Base-by-base conservation (phyloP, 2,888 invertebrate species). In the Limnephilus lunatus region DNA sequence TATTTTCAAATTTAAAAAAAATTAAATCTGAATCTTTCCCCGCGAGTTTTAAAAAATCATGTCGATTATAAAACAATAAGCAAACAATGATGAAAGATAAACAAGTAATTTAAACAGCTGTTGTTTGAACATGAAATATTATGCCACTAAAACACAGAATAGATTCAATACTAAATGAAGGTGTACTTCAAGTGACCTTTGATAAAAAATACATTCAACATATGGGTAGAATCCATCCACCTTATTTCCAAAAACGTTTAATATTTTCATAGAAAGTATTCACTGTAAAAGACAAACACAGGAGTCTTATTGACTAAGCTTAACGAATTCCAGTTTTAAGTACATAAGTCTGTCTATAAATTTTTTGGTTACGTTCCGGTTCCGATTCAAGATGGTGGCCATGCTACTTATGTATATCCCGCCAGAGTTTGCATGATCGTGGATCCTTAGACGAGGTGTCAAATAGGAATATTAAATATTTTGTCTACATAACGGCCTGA, bases 241-340 rank as follows among this genome's bases (percentile, higher is more conserved):
- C 19, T 1, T 53, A 19, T 87, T 86, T 53, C 31, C 25, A 31
- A 53, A 87, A 53, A 68, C 19, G 2, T 30, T 48, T 31, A 53
- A 81, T 89, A 89, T 89, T 39, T 39, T 15, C 81, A 35, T 12
- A 89, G 35, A 81, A 32, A 89, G 25, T 89, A 81, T 81, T 89
- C 89, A 81, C 35, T 81, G 81, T n/a, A 81, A n/a, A n/a, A n/a
- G n/a, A n/a, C n/a, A n/a, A 81, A 89, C 81, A 48, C 30, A 32
- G 19, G 19, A 81, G 81, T n/a, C 81, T 35, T 48, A 68, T 48
- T 12, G 44, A 12, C 44, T 44, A 12, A 44, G 12, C 12, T n/a
- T n/a, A n/a, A n/a, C n/a, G n/a, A n/a, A n/a, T n/a, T n/a, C n/a
- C n/a, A n/a, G n/a, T n/a, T n/a, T n/a, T n/a, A n/a, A n/a, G n/a